A percentile compares a stretch with the other conserved stretches of the same genome.
These are phyloP conservation scores for Sitobion miscanthi DNA, from an alignment of 1,140 invertebrate genomes.

Conservation along the genomic window DNA sequence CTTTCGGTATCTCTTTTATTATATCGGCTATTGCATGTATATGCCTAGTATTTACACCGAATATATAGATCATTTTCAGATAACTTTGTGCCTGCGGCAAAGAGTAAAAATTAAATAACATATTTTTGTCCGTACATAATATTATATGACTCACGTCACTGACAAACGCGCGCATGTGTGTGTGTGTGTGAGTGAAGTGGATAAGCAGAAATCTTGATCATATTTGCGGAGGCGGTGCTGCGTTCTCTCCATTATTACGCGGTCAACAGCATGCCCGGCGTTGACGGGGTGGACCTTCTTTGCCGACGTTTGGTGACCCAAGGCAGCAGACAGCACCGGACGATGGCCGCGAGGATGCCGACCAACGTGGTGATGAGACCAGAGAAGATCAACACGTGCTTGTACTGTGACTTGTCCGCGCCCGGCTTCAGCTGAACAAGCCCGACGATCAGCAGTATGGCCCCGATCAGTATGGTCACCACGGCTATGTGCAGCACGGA, in stretches of 20 bases:
- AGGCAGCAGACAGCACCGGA: constrained; percentile 60
- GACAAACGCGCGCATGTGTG: not conserved
- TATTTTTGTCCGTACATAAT: not conserved
- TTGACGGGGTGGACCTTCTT: constrained; percentile 37
- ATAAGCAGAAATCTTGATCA: constrained; percentile 3
- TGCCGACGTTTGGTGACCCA: constrained; percentile 58
- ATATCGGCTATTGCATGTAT: not conserved
- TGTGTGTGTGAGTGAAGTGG: not conserved
- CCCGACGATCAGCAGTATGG: constrained; percentile 78
- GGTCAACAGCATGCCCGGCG: constrained; percentile 34
- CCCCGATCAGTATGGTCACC: constrained; percentile 75
- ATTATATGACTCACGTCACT: not conserved
- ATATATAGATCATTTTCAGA: not conserved
- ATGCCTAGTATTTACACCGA: not conserved
- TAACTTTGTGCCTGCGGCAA: not conserved
- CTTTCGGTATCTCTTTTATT: not conserved
- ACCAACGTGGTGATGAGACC: constrained; percentile 62
- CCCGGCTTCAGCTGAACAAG: constrained; percentile 81
- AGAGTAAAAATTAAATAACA: constrained; percentile 28
- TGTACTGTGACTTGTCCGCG: constrained; percentile 77
- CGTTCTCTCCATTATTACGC: not conserved
- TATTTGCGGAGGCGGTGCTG: not conserved
- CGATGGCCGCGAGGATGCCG: constrained; percentile 61
- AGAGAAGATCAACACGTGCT: constrained; percentile 72
- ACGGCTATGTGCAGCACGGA: constrained; percentile 78